These are phyloP conservation scores for Drosophila kepulauana DNA, from an alignment of 1,140 invertebrate genomes.

Conservation along the genomic window DNA sequence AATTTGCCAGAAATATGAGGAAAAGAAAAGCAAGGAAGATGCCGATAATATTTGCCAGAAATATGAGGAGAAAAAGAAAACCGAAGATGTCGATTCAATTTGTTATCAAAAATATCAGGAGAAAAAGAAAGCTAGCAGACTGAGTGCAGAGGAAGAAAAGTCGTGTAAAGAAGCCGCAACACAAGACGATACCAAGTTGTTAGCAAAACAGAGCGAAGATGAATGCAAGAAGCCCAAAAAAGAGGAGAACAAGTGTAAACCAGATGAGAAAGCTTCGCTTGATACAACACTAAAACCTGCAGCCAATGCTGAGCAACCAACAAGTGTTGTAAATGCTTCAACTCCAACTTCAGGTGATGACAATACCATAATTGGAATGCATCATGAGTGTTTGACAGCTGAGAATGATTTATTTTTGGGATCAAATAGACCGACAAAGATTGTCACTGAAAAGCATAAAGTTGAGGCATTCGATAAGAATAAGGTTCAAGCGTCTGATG, in stretches of 20 bases:
- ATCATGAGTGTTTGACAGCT: not conserved
- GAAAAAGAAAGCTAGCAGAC: not conserved
- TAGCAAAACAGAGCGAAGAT: not conserved
- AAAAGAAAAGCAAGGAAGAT: too few relatives aligned
- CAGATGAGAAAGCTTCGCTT: constrained; percentile 1
- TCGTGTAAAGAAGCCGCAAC: not conserved
- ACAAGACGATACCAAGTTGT: not conserved
- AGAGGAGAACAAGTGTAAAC: not conserved
- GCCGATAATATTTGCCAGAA: not conserved
- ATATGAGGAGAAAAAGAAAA: not conserved
- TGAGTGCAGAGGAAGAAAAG: not conserved
- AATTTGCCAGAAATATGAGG: too few relatives aligned
- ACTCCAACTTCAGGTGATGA: not conserved
- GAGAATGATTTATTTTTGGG: constrained; percentile 12
- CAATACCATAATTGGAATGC: constrained; percentile 1
- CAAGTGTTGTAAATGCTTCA: not conserved
- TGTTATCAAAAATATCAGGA: constrained; percentile 10
- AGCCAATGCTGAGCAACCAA: not conserved
- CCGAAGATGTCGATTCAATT: not conserved
- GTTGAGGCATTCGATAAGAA: not conserved
- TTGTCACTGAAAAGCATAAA: not conserved
- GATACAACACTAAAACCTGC: too few relatives aligned
- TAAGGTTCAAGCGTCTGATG: not conserved
- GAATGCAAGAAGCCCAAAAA: not conserved
- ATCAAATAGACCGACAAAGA: not conserved